A percentile compares a stretch with the other conserved stretches of the same genome.
These are phyloP conservation scores for Gryllus bimaculatus DNA, from an alignment of 1,140 invertebrate genomes.

Conservation along the genomic window DNA sequence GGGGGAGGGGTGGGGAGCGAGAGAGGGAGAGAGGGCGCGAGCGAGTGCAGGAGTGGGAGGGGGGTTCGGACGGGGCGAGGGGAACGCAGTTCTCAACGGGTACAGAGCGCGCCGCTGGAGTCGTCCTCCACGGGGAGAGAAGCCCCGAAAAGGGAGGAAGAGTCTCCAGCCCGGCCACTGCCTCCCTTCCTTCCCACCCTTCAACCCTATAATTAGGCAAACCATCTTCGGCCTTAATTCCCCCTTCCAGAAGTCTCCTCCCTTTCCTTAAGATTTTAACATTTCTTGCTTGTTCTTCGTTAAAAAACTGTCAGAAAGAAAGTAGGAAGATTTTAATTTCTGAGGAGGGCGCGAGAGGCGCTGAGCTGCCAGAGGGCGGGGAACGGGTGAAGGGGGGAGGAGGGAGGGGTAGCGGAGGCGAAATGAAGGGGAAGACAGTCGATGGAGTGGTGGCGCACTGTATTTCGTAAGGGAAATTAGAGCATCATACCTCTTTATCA, in stretches of 20 bases:
- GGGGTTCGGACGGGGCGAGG: too few relatives aligned
- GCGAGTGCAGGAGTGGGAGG: neutral
- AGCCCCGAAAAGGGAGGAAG: too few relatives aligned
- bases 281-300: neutral
- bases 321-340: slow-evolving; percentile 5
- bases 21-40: neutral
- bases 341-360: too few relatives aligned
- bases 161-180: neutral
- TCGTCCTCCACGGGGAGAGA: too few relatives aligned
- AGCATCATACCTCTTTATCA: slow-evolving; percentile 4
- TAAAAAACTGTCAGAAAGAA: neutral
- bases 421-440: neutral
- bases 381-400: neutral
- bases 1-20: too few relatives aligned
- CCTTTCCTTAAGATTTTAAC: neutral
- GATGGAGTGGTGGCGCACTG: neutral
- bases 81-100: too few relatives aligned
- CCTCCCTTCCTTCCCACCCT: neutral
- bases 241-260: neutral
- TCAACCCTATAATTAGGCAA: neutral
- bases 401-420: too few relatives aligned
- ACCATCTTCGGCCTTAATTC: neutral
- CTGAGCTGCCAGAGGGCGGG: neutral
- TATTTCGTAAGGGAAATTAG: neutral
- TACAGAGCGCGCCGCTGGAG: too few relatives aligned